Conservation (phyloP, 2,797 vertebrate genomes). For the Choloepus didactylus region DNA sequence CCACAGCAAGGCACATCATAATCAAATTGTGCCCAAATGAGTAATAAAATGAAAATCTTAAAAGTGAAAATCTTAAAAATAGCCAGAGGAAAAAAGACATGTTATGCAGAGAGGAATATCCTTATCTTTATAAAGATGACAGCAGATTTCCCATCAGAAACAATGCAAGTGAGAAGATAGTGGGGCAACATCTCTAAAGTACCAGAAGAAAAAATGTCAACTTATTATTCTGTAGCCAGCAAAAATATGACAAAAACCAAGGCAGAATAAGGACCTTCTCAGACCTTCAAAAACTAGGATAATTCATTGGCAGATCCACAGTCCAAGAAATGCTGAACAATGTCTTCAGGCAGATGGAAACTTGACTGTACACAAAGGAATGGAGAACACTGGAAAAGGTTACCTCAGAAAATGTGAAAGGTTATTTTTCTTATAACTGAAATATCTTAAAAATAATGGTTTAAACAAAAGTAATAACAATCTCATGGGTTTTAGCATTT, state of each 20-base stretch:
- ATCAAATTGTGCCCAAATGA: background rate
- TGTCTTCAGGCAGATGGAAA: background rate
- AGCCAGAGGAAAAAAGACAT: background rate
- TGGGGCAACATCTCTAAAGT: too few species aligned
- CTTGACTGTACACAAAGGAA: background rate
- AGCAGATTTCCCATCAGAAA: too few species aligned
- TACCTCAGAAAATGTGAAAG: background rate
- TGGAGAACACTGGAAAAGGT: background rate
- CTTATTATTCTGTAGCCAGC: too few species aligned
- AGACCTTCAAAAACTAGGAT: background rate
- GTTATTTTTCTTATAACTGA: background rate
- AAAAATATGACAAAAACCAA: too few species aligned
- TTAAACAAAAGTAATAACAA: background rate
- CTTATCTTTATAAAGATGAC: too few species aligned
- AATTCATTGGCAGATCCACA: background rate
- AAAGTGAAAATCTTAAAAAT: conserved; percentile 4
- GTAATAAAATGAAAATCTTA: background rate
- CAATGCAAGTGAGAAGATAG: too few species aligned
- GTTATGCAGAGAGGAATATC: too few species aligned
- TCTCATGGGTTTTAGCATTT: too few species aligned
- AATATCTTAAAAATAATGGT: background rate
- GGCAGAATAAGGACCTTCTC: background rate
- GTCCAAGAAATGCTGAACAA: background rate
- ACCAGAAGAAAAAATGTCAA: too few species aligned
- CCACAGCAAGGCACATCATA: background rate